Conservation (phyloP, 2,797 vertebrate species). For the Phyllotis vaccarum region DNA sequence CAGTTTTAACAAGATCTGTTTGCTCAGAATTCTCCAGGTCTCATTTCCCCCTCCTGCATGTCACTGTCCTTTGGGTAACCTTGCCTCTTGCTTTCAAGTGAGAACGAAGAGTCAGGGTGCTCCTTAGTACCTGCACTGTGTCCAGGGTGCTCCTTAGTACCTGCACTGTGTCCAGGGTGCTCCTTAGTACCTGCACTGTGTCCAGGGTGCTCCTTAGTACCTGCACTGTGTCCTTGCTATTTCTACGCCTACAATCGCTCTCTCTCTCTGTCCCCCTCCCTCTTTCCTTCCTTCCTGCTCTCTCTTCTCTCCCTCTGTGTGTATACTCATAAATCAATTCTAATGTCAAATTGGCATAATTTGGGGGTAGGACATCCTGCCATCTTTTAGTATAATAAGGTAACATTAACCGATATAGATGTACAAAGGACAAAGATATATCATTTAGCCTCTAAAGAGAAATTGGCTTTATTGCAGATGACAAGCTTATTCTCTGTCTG, state of each 20-base stretch:
- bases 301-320: background rate
- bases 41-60: background rate
- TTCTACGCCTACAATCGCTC: background rate
- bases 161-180: background rate
- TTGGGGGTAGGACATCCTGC: background rate
- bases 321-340: background rate
- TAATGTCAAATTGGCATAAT: background rate
- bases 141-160: too few relatives aligned
- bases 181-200: background rate
- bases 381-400: background rate
- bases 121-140: background rate
- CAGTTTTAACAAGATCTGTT: conserved; percentile 39
- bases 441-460: background rate
- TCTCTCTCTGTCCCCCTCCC: background rate
- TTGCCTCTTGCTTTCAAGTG: background rate
- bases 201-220: background rate
- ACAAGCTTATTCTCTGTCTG: background rate
- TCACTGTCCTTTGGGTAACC: background rate
- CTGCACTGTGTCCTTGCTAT: background rate
- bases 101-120: background rate
- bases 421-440: background rate
- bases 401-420: background rate
- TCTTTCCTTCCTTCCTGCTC: background rate
- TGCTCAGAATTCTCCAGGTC: background rate
- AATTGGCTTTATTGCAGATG: background rate